Conservation (phyloP, 2,797 vertebrate genomes). For the Anniella stebbinsi region DNA sequence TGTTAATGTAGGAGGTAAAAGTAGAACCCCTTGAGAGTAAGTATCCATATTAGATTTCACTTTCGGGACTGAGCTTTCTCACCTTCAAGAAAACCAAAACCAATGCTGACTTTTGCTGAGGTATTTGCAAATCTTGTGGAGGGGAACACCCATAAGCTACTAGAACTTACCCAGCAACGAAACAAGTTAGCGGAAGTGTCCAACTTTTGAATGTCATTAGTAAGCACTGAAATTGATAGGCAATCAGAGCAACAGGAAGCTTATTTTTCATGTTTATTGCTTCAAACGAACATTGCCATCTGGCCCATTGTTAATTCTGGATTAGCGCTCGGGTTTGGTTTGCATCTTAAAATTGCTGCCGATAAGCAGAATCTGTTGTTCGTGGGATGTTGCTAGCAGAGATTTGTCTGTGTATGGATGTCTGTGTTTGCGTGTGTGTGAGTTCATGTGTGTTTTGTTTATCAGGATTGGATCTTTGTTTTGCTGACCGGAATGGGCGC, state of each 20-base stretch:
- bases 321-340: constrained; percentile 58
- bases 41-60: background rate
- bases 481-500: constrained; percentile 47
- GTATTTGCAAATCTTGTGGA: constrained; percentile 38
- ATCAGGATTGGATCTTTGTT: constrained; percentile 30
- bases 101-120: constrained; percentile 46
- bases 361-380: constrained; percentile 38
- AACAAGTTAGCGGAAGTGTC: constrained; percentile 3
- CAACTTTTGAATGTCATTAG: constrained; percentile 46
- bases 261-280: constrained; percentile 69
- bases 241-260: constrained; percentile 61
- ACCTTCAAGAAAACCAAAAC: background rate
- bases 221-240: constrained; percentile 71
- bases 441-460: background rate
- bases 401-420: background rate
- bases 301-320: constrained; percentile 72
- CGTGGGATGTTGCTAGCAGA: background rate
- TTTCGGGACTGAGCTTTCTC: background rate
- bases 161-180: constrained; percentile 11
- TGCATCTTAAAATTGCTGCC: constrained; percentile 63
- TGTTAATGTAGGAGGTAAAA: background rate
- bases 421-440: background rate
- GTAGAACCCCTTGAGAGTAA: background rate
- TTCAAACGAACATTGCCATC: constrained; percentile 67
- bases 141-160: background rate